A percentile compares a stretch with the other conserved stretches of the same genome.
Conservation (phyloP, 2,888 invertebrate species). For the Entomobrya proxima region DNA sequence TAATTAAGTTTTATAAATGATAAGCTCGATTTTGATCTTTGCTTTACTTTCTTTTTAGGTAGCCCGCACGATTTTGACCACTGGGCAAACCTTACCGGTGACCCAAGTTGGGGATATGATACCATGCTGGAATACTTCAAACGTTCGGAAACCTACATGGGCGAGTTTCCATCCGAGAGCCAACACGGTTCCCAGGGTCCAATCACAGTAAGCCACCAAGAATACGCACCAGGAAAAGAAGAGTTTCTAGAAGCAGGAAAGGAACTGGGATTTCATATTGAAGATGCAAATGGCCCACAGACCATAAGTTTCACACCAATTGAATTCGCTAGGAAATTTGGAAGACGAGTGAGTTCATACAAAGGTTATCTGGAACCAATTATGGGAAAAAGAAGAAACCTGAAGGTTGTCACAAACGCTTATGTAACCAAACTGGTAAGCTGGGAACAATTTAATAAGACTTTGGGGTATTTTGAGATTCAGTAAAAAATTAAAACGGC, state of each 20-base stretch:
- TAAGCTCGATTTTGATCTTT: too few relatives aligned
- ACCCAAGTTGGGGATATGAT: constrained; percentile 32
- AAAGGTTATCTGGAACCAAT: constrained; percentile 45
- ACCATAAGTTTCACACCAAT: constrained; percentile 7
- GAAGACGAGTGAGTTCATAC: constrained; percentile 43
- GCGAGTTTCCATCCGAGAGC: constrained; percentile 25
- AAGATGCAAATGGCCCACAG: constrained; percentile 60
- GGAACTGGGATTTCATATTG: constrained; percentile 25
- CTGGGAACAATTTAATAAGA: background rate
- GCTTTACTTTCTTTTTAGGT: too few relatives aligned
- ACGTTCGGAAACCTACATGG: constrained; percentile 33
- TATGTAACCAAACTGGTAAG: constrained; percentile 32
- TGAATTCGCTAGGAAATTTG: constrained; percentile 17
- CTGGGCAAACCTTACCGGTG: constrained; percentile 36
- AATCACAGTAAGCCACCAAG: constrained; percentile 15
- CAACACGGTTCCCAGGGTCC: constrained; percentile 52
- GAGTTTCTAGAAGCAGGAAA: constrained; percentile 39
- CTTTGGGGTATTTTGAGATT: too few relatives aligned
- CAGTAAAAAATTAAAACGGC: too few relatives aligned
- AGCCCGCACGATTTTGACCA: constrained; percentile 38
- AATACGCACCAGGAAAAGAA: constrained; percentile 39
- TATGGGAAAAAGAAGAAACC: background rate
- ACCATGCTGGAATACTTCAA: constrained; percentile 39
- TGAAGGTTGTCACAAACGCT: constrained; percentile 33
- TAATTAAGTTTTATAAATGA: too few relatives aligned